Percentiles rank a stretch among this genome's conserved stretches.
Conservation (phyloP, 2,888 invertebrate species). For the Sturmia bella region DNA sequence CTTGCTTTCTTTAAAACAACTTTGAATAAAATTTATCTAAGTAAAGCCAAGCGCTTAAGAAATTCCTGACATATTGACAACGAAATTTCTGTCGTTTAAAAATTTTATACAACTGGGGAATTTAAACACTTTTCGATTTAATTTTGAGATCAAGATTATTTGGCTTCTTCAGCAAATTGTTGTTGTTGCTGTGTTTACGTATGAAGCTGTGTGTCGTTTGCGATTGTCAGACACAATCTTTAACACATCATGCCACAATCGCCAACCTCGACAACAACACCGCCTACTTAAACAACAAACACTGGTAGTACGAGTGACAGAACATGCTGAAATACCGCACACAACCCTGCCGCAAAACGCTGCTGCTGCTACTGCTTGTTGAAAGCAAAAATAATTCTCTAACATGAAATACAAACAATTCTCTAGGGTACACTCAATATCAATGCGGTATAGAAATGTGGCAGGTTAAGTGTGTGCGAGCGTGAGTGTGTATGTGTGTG, state of each 20-base stretch:
- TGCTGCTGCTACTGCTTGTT: slow-evolving; percentile 26
- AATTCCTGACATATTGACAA: slow-evolving; percentile 49
- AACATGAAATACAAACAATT: slow-evolving; percentile 58
- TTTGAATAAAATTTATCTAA: slow-evolving; percentile 7
- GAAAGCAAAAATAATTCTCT: slow-evolving; percentile 53
- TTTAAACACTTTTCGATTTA: slow-evolving; percentile 51
- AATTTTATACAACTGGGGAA: slow-evolving; percentile 15
- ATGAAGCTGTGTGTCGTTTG: slow-evolving; percentile 23
- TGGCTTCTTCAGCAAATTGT: slow-evolving; percentile 20
- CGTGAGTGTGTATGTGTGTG: neutral
- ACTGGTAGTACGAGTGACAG: slow-evolving; percentile 41
- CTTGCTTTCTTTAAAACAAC: no score
- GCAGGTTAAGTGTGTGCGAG: neutral
- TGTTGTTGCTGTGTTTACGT: neutral
- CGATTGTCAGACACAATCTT: slow-evolving; percentile 57
- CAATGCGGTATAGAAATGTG: slow-evolving; percentile 36
- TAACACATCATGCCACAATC: slow-evolving; percentile 61
- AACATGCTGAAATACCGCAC: slow-evolving; percentile 22
- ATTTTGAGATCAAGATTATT: slow-evolving; percentile 58
- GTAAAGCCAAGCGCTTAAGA: neutral
- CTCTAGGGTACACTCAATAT: slow-evolving; percentile 55
- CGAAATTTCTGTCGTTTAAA: slow-evolving; percentile 26
- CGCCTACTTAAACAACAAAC: slow-evolving; percentile 60
- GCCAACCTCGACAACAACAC: slow-evolving; percentile 16
- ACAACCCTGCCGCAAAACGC: slow-evolving; percentile 35